phyloP scores from a whole-genome alignment of 2,888 invertebrate genomes.

The Eurytoma adleriae region DNA sequence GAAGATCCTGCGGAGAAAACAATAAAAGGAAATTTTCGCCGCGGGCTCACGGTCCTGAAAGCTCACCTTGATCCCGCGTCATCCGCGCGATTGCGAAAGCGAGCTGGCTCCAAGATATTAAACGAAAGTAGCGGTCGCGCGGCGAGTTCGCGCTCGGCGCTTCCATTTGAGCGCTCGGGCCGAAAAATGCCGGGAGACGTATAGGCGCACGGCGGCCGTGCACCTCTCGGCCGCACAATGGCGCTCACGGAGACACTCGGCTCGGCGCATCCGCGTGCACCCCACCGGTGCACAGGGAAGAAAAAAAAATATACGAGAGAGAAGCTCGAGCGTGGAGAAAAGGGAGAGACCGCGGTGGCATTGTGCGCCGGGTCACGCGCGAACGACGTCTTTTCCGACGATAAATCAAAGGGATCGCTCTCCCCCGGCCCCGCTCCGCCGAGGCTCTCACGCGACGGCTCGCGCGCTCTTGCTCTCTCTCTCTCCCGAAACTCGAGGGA shows the following conservation, averaged over 20 bases:
- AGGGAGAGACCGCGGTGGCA: constrained; percentile 30
- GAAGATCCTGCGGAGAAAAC: too few species aligned
- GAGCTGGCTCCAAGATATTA: too few species aligned
- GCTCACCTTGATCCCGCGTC: too few species aligned
- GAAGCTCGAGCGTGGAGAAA: constrained; percentile 15
- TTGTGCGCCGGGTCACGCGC: constrained; percentile 58
- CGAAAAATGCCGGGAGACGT: too few species aligned
- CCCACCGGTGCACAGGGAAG: not conserved
- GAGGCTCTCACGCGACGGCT: constrained; percentile 10
- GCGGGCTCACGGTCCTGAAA: too few species aligned
- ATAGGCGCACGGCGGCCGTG: not conserved
- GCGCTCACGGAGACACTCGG: not conserved
- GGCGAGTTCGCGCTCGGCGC: too few species aligned
- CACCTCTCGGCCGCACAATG: constrained; percentile 8
- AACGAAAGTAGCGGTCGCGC: too few species aligned
- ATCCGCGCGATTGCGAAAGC: too few species aligned
- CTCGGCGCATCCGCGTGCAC: constrained; percentile 2
- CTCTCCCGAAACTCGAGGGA: not conserved
- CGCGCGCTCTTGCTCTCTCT: not conserved
- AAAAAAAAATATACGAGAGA: not conserved
- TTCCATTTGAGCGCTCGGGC: too few species aligned
- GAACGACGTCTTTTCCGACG: constrained; percentile 53
- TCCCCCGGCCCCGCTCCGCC: not conserved
- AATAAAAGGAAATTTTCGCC: too few species aligned
- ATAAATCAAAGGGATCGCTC: constrained; percentile 54